phyloP scores from a whole-genome alignment of 2,797 vertebrate species.

The Zenarchopterus dispar region DNA sequence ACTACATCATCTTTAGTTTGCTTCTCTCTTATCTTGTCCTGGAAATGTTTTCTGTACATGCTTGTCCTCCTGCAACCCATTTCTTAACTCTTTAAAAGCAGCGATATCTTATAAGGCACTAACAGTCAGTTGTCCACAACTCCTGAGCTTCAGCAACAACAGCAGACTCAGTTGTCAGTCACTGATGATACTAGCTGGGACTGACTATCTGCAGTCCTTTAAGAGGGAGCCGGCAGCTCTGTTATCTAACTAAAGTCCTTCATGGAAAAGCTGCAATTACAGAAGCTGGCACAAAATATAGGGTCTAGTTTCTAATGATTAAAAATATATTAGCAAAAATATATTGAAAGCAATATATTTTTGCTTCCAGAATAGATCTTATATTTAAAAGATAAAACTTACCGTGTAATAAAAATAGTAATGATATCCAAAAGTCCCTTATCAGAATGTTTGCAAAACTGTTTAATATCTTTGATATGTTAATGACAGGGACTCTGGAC shows the following conservation, averaged over 20 bases:
- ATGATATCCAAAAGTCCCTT: conserved; percentile 61
- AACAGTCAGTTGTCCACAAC: conserved; percentile 35
- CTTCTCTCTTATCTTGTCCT: conserved; percentile 48
- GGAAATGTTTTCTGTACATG: conserved; percentile 51
- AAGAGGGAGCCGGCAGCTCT: conserved; percentile 31
- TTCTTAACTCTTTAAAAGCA: conserved; percentile 34
- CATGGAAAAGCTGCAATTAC: conserved; percentile 65
- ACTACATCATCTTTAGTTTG: conserved; percentile 34
- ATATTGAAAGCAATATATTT: too few relatives aligned
- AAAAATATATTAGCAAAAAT: too few relatives aligned
- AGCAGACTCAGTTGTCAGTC: conserved; percentile 35
- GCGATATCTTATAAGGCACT: conserved; percentile 32
- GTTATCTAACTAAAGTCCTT: conserved; percentile 27
- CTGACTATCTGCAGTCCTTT: conserved; percentile 13
- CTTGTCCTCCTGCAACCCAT: conserved; percentile 32
- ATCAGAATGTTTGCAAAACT: conserved; percentile 49
- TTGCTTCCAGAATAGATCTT: conserved; percentile 38
- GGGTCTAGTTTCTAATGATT: conserved; percentile 60
- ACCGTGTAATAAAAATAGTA: conserved; percentile 66
- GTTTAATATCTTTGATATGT: conserved; percentile 47
- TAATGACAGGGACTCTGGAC: conserved; percentile 51
- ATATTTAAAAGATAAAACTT: conserved; percentile 54
- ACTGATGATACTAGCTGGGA: conserved; percentile 15
- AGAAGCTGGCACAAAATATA: conserved; percentile 53
- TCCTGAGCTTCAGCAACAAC: conserved; percentile 32